A percentile compares a stretch with the other conserved stretches of the same genome.
Conservation (phyloP, 2,113 vertebrate genomes). For the Cyanoderma ruficeps region DNA sequence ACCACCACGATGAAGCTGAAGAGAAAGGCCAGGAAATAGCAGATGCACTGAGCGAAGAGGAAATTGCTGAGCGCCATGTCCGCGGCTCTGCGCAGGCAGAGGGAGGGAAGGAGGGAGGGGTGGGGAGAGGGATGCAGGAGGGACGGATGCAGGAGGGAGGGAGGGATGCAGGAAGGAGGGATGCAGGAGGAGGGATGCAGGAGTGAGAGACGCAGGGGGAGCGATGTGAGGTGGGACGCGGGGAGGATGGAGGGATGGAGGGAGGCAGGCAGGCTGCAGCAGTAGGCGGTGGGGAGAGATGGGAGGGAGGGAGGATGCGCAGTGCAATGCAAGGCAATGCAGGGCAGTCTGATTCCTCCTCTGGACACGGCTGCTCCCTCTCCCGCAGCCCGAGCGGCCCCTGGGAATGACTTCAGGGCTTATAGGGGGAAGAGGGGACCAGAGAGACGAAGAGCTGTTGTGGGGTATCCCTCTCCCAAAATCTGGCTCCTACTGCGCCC, state of each 20-base stretch:
- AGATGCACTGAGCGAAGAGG: constrained; percentile 88
- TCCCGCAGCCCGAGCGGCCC: not conserved
- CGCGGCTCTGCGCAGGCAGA: constrained; percentile 13
- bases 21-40: constrained; percentile 90
- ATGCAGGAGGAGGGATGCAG: not conserved
- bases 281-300: not conserved
- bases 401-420: not conserved
- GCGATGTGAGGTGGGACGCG: not conserved
- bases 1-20: constrained; percentile 92
- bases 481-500: rapidly evolving
- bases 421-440: rapidly evolving
- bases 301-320: constrained; percentile 38
- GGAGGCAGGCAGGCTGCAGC: not conserved
- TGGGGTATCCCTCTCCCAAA: rapidly evolving
- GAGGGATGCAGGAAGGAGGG: not conserved
- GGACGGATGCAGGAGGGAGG: not conserved
- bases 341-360: not conserved
- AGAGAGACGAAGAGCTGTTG: not conserved
- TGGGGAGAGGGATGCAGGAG: not conserved
- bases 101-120: not conserved
- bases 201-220: not conserved
- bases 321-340: not conserved
- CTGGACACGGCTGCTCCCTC: not conserved
- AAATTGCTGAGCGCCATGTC: constrained; percentile 89
- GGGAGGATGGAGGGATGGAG: not conserved